Evolutionary conservation across 2,888 invertebrate genomes (phyloP).

Genomic region (Drosophila antonietae): DNA sequence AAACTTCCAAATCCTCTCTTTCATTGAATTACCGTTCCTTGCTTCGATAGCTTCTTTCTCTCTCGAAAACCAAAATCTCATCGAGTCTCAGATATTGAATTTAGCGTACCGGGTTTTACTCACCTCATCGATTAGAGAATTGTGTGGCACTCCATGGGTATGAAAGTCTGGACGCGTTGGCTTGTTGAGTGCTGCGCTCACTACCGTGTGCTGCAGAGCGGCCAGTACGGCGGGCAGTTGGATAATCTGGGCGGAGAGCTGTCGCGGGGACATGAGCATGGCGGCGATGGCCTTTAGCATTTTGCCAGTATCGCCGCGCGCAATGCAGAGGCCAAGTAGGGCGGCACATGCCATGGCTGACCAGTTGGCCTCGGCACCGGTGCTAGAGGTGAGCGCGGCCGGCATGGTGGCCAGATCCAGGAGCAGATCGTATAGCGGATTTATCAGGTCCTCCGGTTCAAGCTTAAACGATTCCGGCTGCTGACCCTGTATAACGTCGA

Average conservation of each 20-base stretch:
- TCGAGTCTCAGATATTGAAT: too few species aligned
- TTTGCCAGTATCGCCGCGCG: constrained; percentile 96
- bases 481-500: constrained; percentile 93
- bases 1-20: not conserved
- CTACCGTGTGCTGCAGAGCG: constrained; percentile 94
- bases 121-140: constrained; percentile 89
- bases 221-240: constrained; percentile 94
- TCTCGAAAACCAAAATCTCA: too few species aligned
- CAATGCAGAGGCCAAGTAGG: constrained; percentile 95
- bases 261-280: constrained; percentile 93
- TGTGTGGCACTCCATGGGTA: constrained; percentile 93
- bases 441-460: constrained; percentile 87
- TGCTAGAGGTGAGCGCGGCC: constrained; percentile 84
- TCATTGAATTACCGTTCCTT: not conserved
- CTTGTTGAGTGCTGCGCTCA: constrained; percentile 94
- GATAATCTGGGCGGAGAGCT: constrained; percentile 91
- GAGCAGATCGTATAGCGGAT: constrained; percentile 93
- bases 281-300: constrained; percentile 94
- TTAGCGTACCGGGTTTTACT: not conserved
- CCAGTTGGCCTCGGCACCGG: constrained; percentile 87
- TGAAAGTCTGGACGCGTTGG: constrained; percentile 94
- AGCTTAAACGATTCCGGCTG: constrained; percentile 84
- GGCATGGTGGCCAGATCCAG: constrained; percentile 92
- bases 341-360: constrained; percentile 96
- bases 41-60: too few species aligned